A percentile compares a stretch with the other conserved stretches of the same genome.
Evolutionary conservation across 1,140 invertebrate genomes (phyloP).

Genomic region (Eufriesea mexicana): DNA sequence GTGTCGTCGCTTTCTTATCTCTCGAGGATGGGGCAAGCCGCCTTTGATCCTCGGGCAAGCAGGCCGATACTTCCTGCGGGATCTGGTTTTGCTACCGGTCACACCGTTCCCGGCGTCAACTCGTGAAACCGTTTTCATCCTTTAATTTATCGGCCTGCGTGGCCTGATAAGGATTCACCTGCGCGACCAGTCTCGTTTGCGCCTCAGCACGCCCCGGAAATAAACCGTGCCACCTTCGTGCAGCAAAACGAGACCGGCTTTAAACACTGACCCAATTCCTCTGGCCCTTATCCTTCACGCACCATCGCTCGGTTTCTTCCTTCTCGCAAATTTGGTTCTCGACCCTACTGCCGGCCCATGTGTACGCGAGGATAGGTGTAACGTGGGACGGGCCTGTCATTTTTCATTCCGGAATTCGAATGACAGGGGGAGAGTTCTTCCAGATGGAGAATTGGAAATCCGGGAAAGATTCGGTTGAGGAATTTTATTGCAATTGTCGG

Average conservation of each 20-base stretch:
- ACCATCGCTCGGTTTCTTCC: background rate
- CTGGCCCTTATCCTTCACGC: too few species aligned
- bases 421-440: too few species aligned
- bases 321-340: background rate
- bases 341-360: too few species aligned
- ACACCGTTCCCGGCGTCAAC: background rate
- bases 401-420: too few species aligned
- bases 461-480: too few species aligned
- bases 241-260: background rate
- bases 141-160: slow-evolving; percentile 30
- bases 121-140: slow-evolving; percentile 12
- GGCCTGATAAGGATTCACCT: slow-evolving; percentile 38
- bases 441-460: too few species aligned
- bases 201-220: background rate
- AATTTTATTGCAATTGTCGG: too few species aligned
- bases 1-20: slow-evolving; percentile 41
- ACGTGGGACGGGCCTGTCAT: too few species aligned
- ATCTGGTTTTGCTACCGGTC: slow-evolving; percentile 20
- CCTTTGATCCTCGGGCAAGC: slow-evolving; percentile 42
- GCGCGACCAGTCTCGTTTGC: background rate
- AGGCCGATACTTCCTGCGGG: slow-evolving; percentile 1
- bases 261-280: background rate
- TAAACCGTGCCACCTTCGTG: background rate
- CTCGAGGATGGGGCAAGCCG: slow-evolving; percentile 8
- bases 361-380: too few species aligned